phyloP scores from a whole-genome alignment of 2,113 vertebrate species.

The Coptodon bakossiorum region DNA sequence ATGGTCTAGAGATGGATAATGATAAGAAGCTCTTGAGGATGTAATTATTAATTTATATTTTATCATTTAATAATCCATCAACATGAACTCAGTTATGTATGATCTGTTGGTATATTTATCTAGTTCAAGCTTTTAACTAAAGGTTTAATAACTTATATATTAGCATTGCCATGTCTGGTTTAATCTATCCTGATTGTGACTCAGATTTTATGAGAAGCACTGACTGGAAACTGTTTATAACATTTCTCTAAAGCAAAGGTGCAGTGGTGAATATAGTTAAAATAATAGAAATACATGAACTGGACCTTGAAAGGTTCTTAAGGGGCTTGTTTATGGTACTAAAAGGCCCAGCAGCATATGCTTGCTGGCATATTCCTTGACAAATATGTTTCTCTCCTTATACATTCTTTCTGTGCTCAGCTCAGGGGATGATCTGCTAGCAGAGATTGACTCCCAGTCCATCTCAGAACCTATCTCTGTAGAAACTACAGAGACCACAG shows the following conservation, averaged over 20 bases:
- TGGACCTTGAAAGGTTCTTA: not conserved
- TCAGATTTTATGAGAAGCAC: not conserved
- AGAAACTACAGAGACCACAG: constrained; percentile 40
- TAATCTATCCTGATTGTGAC: not conserved
- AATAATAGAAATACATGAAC: not conserved
- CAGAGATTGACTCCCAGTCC: constrained; percentile 52
- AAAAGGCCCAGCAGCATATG: not conserved
- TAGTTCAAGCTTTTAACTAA: not conserved
- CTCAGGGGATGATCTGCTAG: constrained; percentile 57
- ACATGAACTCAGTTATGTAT: not conserved
- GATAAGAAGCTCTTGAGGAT: not conserved
- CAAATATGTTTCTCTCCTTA: not conserved
- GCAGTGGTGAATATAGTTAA: not conserved
- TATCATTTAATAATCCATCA: not conserved
- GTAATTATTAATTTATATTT: not conserved
- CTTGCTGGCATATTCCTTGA: not conserved
- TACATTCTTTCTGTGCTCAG: constrained; percentile 29
- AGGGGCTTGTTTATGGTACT: not conserved
- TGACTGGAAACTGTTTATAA: not conserved
- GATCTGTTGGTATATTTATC: not conserved
- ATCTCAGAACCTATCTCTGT: constrained; percentile 18
- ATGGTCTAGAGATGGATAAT: not conserved
- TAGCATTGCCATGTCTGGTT: not conserved
- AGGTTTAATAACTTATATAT: not conserved
- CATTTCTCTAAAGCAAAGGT: not conserved